Conservation (phyloP, 2,113 vertebrate genomes). For the Puntigrus tetrazona region DNA sequence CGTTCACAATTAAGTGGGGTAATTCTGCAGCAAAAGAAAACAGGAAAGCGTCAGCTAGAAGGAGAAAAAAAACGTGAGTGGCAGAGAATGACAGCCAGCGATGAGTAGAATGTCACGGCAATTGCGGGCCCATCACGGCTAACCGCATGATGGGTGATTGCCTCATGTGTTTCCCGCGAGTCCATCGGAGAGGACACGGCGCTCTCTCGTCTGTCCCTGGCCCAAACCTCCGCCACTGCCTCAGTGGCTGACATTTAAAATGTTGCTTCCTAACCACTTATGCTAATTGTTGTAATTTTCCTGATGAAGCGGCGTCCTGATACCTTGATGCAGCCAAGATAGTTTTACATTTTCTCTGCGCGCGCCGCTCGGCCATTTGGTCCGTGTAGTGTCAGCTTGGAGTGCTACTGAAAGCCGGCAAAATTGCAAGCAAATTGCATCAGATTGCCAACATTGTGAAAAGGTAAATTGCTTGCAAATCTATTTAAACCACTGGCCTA, state of each 20-base stretch:
- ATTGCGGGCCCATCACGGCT: conserved; percentile 98
- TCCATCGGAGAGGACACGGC: conserved; percentile 88
- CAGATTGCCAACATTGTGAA: conserved; percentile 99
- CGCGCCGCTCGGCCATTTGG: conserved; percentile 91
- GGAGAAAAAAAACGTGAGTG: conserved; percentile 84
- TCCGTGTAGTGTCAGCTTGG: conserved; percentile 98
- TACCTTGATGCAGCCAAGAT: conserved; percentile 99
- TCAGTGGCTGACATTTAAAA: conserved; percentile 99
- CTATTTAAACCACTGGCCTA: conserved; percentile 99
- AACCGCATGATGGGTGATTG: conserved; percentile 97
- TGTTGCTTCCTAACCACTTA: conserved; percentile 99
- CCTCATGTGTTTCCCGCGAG: conserved; percentile 92
- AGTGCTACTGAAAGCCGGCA: conserved; percentile 99
- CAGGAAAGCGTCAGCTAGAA: conserved; percentile 41
- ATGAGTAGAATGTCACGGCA: conserved; percentile 99
- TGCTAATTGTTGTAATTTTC: conserved; percentile 99
- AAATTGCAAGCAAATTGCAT: conserved; percentile 99
- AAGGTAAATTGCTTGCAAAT: conserved; percentile 99
- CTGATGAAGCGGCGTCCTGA: conserved; percentile 99
- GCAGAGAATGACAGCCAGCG: conserved; percentile 92
- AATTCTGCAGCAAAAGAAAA: conserved; percentile 54
- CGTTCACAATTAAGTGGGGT: conserved; percentile 66
- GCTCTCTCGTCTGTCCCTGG: conserved; percentile 95
- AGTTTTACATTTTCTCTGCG: conserved; percentile 99
- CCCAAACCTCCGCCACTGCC: conserved; percentile 94